Base-by-base conservation (phyloP, 2,797 vertebrate genomes). In the Enoplosus armatus region DNA sequence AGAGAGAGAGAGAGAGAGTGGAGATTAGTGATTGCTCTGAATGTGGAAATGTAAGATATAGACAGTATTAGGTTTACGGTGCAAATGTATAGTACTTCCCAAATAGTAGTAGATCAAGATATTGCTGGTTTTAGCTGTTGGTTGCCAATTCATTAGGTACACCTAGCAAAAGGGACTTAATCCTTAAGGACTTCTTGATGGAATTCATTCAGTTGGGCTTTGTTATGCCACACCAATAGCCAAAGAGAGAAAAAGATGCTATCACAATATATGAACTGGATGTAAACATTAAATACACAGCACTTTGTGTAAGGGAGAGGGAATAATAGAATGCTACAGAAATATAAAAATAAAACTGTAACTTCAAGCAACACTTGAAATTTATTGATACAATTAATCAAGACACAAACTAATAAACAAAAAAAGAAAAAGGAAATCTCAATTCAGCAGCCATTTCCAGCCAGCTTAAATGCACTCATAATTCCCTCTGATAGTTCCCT, bases 401-500 rank as follows among this genome's bases (percentile, higher is more conserved):
- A 37, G 8, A 64, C 29, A 61, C 41, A 62, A 24, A 74, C 11
- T 8, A 63, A 74, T 65, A 72, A 58, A 76, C 35, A 79, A 79
- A 74, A 9, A 61, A 58, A 58, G 22, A 8, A 59, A 16, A 15
- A 50, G 54, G 48, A 80, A 73, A 14, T 1, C 7, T 61, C 27
- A 47, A 70, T 79, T 73, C 47, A 68, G 50, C n/a, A 68, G 31
- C 58, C 18, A 75, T 78, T 84, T 67, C 26, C 63, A 72, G 58
- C 35, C 16, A 60, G 11, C 6, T 53, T 67, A 76, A 83, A 64
- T 76, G 72, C 69, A 45, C 65, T 60, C 65, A 77, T 84, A 66
- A 83, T 83, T 77, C 67, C 43, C 27, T 68, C 43, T 80, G 81
- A 91, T 78, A 59, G 69, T 20, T 79, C 88, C 86, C 85, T 29